Conservation (phyloP, 2,797 vertebrate genomes). For the Todus mexicanus region DNA sequence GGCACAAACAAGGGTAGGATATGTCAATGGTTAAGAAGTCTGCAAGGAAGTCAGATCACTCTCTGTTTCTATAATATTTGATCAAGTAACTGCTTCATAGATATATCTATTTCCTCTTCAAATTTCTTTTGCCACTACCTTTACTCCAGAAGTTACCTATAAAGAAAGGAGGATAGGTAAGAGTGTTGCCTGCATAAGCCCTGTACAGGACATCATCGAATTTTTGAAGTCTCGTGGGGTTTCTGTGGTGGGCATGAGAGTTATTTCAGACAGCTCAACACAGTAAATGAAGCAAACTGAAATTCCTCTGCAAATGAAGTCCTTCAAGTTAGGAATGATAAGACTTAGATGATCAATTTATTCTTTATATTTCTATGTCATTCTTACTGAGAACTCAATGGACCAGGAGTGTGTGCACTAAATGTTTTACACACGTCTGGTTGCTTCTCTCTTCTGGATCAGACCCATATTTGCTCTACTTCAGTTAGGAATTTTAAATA, state of each 20-base stretch:
- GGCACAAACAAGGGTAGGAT: not conserved
- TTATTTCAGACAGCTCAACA: not conserved
- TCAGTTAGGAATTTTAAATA: not conserved
- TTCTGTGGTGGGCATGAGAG: not conserved
- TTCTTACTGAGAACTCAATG: too few species aligned
- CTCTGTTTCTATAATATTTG: not conserved
- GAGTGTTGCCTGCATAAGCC: not conserved
- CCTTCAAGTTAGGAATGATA: not conserved
- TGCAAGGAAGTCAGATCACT: accelerated
- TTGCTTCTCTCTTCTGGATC: too few species aligned
- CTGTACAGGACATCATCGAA: not conserved
- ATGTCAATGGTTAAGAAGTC: not conserved
- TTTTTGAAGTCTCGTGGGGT: not conserved
- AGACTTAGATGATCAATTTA: not conserved
- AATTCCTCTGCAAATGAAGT: not conserved
- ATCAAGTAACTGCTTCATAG: not conserved
- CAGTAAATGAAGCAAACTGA: not conserved
- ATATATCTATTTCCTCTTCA: not conserved
- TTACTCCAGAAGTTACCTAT: not conserved
- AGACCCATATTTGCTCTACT: not conserved
- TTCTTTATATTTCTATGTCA: not conserved
- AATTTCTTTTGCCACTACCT: not conserved
- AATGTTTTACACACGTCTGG: too few species aligned
- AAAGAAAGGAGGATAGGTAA: not conserved
- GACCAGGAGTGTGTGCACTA: not conserved